These are phyloP conservation scores for Galeopsomyia nigrocyanea DNA, from an alignment of 2,888 invertebrate species.

Conservation along the genomic window DNA sequence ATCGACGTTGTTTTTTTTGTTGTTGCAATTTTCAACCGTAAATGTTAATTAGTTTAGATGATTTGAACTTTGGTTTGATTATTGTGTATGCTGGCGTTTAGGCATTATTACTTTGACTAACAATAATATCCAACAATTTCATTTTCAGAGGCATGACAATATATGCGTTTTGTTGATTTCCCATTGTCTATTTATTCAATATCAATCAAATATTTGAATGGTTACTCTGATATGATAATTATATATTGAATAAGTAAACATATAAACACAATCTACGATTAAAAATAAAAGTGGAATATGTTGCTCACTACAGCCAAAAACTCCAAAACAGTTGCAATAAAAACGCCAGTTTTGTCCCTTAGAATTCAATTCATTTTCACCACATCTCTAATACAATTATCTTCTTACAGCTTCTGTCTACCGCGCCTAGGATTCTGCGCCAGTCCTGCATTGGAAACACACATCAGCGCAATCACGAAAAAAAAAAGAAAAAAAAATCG, in stretches of 20 bases:
- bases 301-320: too few species aligned
- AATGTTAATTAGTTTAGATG: constrained; percentile 36
- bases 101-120: constrained; percentile 27
- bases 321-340: constrained; percentile 6
- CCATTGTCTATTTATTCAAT: constrained; percentile 3
- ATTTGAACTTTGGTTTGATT: constrained; percentile 29
- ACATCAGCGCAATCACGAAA: constrained; percentile 54
- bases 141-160: constrained; percentile 20
- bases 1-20: constrained; percentile 20
- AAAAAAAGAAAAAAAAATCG: constrained; percentile 50
- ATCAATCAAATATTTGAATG: too few species aligned
- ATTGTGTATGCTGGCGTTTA: constrained; percentile 32
- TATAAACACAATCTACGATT: too few species aligned
- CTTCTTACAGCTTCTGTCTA: constrained; percentile 64
- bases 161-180: constrained; percentile 13
- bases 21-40: constrained; percentile 15
- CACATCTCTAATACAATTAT: constrained; percentile 45
- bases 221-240: too few species aligned
- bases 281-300: too few species aligned
- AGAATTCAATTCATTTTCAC: not conserved
- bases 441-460: constrained; percentile 55
- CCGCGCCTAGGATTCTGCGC: constrained; percentile 58
- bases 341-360: constrained; percentile 32
- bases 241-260: too few species aligned
- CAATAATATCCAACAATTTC: constrained; percentile 15